A percentile compares a stretch with the other conserved stretches of the same genome.
phyloP scores from a whole-genome alignment of 2,888 invertebrate species.

The Cremastinae sp. region DNA sequence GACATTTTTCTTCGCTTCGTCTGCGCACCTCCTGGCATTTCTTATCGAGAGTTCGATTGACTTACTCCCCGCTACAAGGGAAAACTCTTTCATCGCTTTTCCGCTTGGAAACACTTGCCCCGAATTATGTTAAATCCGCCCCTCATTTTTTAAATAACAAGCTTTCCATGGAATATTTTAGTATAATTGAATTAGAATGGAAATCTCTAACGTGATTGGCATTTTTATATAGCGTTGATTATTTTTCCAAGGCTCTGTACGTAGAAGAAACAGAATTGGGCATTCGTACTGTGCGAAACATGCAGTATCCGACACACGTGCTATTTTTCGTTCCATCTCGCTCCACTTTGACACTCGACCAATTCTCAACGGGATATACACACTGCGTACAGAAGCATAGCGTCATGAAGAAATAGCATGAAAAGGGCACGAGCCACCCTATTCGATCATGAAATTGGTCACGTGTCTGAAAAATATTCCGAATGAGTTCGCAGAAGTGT shows the following conservation, averaged over 20 bases:
- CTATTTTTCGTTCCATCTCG: constrained; percentile 27
- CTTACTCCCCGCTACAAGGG: constrained; percentile 38
- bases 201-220: too few species aligned
- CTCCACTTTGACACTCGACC: constrained; percentile 45
- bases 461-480: constrained; percentile 74
- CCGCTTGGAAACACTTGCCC: constrained; percentile 37
- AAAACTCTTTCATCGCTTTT: constrained; percentile 23
- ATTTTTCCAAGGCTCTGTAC: too few species aligned
- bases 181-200: too few species aligned
- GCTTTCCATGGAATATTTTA: background rate
- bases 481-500: constrained; percentile 62
- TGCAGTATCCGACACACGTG: constrained; percentile 42
- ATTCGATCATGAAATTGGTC: constrained; percentile 75
- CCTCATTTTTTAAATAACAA: constrained; percentile 5
- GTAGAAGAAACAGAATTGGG: too few species aligned
- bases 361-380: constrained; percentile 16
- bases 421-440: constrained; percentile 67
- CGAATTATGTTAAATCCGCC: background rate
- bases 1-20: constrained; percentile 22
- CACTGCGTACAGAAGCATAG: constrained; percentile 41
- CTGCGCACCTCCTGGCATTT: constrained; percentile 13
- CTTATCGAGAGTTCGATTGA: constrained; percentile 40
- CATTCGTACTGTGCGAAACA: constrained; percentile 18
- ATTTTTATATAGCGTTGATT: too few species aligned
- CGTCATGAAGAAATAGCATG: constrained; percentile 5